Percentiles rank a stretch among this genome's conserved stretches.
Evolutionary conservation across 2,797 vertebrate species (phyloP).

Genomic region (Cebuella pygmaea): DNA sequence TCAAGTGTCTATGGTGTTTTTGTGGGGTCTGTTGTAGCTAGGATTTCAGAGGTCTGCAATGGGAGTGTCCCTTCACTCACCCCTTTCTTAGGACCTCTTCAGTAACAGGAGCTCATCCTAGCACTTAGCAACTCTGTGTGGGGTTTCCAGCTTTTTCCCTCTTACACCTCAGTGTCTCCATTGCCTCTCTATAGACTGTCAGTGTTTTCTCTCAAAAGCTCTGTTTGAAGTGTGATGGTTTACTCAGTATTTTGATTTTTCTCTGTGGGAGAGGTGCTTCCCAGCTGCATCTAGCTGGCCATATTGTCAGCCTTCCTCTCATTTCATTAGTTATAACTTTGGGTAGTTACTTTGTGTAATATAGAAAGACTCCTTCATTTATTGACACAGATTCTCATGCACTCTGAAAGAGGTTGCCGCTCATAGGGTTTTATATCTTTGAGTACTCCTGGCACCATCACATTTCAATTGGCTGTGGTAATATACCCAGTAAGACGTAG

Average conservation of each 20-base stretch:
- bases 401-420: background rate
- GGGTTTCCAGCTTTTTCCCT: background rate
- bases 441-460: background rate
- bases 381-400: background rate
- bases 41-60: background rate
- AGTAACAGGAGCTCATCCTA: background rate
- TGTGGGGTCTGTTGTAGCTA: background rate
- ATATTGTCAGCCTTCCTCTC: background rate
- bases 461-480: background rate
- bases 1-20: background rate
- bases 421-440: background rate
- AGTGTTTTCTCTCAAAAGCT: background rate
- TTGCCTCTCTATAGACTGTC: background rate
- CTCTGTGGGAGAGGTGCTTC: background rate
- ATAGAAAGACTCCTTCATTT: background rate
- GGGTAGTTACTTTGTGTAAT: background rate
- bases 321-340: background rate
- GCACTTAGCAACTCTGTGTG: background rate
- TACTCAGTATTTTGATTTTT: background rate
- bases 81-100: background rate
- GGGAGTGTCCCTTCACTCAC: background rate
- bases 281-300: background rate
- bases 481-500: background rate
- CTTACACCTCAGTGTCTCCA: background rate
- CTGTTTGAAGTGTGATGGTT: background rate